Base-by-base conservation (phyloP, 2,888 invertebrate genomes). In the Schizotus pectinicornis region DNA sequence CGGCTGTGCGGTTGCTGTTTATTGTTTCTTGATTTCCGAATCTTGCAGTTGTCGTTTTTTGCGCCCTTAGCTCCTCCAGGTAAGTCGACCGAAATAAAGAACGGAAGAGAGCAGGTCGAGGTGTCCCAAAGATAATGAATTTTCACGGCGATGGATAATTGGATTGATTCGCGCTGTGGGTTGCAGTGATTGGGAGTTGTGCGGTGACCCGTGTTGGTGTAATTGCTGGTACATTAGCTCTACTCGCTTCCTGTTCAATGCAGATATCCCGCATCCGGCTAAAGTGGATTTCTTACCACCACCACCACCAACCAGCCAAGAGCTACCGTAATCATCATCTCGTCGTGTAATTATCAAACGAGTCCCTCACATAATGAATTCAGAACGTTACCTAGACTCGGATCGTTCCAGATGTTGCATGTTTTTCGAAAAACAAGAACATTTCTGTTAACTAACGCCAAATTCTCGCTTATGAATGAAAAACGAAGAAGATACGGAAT, bases 241-340 rank as follows among this genome's bases (percentile, higher is more conserved):
- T 64, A 66, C 64, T 64, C 67, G 71, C 71, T 76, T 76, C 77
- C 75, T 76, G 72, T 73, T 76, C 71, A 76, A 75, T 69, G 72
- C 74, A 76, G 73, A 76, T 74, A 74, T 77, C 77, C 76, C 73
- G 73, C 74, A 75, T 77, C 77, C 77, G 74, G 75, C 68, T 49
- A 35, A 42, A 59, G 59, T 42, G 34, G 53, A 43, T 53, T 36
- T 51, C 51, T 51, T 50, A 9, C 47, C 56, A 54, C 32, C 53
- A 37, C 48, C 58, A 49, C 33, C 55, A 11, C 2, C 11, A 13
- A 3, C n/a, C n/a, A n/a, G n/a, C n/a, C 8, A 8, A 39, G 39
- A 39, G 39, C 39, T 39, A 39, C 39, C 13, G 39, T 39, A 39
- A 39, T 39, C n/a, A 37, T 37, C 8, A 39, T 13, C 12, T 12